phyloP scores from a whole-genome alignment of 2,888 invertebrate genomes.

The Amphipoea oculea region DNA sequence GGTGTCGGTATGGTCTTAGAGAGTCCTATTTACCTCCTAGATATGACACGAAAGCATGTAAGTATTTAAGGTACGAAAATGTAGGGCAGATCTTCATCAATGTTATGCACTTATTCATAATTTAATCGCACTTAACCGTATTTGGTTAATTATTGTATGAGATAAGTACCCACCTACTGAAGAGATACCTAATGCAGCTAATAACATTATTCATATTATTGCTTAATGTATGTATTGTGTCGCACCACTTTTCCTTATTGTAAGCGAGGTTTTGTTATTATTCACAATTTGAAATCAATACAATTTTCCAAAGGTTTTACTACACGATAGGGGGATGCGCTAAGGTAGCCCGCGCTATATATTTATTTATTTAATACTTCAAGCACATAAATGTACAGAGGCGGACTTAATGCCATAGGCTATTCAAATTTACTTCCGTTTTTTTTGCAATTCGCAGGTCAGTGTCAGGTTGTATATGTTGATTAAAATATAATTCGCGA shows the following conservation, averaged over 20 bases:
- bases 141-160: constrained; percentile 1
- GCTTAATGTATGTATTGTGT: not conserved
- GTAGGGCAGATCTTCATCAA: constrained; percentile 4
- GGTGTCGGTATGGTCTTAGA: not conserved
- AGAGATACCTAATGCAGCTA: not conserved
- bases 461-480: not conserved
- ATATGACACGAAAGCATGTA: not conserved
- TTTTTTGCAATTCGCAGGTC: not conserved
- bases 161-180: not conserved
- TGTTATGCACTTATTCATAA: not conserved
- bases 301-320: not conserved
- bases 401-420: too few relatives aligned
- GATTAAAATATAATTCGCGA: not conserved
- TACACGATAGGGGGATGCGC: not conserved
- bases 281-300: not conserved
- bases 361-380: too few relatives aligned
- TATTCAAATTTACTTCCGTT: too few relatives aligned
- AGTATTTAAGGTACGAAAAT: not conserved
- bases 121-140: constrained; percentile 22
- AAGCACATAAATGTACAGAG: too few relatives aligned
- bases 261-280: not conserved
- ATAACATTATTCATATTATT: not conserved
- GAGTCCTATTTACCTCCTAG: not conserved
- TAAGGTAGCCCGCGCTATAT: too few relatives aligned
- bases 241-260: constrained; percentile 2